A percentile compares a stretch with the other conserved stretches of the same genome.
phyloP scores from a whole-genome alignment of 1,140 invertebrate species.

The Zaprionus davidi region DNA sequence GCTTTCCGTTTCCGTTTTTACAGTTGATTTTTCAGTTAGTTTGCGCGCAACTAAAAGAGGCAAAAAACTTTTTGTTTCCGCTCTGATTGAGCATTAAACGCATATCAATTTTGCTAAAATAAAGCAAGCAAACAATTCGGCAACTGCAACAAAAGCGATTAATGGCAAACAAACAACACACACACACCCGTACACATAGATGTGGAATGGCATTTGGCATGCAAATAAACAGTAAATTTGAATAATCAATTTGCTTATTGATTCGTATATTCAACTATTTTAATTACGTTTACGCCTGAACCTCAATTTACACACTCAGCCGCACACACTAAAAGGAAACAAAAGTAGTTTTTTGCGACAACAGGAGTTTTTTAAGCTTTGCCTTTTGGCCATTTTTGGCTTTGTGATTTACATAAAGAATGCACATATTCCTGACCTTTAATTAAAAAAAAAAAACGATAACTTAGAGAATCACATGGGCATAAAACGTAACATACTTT shows the following conservation, averaged over 20 bases:
- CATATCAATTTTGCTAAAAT: conserved; percentile 75
- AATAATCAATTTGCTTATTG: conserved; percentile 81
- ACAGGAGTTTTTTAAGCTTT: conserved; percentile 19
- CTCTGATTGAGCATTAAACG: conserved; percentile 75
- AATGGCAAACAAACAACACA: conserved; percentile 62
- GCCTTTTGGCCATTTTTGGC: no score
- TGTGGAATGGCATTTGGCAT: conserved; percentile 52
- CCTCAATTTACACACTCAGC: conserved; percentile 32
- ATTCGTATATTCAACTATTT: conserved; percentile 75
- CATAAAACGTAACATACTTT: conserved; percentile 44
- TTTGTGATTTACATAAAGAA: background rate
- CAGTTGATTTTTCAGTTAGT: conserved; percentile 53
- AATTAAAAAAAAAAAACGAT: background rate
- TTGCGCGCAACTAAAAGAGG: conserved; percentile 23
- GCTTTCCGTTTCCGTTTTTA: conserved; percentile 74
- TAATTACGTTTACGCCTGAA: conserved; percentile 66
- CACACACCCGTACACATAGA: conserved; percentile 28
- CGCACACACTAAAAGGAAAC: conserved; percentile 8
- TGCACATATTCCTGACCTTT: no score
- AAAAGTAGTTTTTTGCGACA: conserved; percentile 18
- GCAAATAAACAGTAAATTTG: conserved; percentile 79
- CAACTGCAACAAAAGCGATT: conserved; percentile 73
- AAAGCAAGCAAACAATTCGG: conserved; percentile 44
- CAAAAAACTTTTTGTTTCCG: conserved; percentile 66
- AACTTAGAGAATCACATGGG: conserved; percentile 1